These are phyloP conservation scores for Microchrysa polita DNA, from an alignment of 2,888 invertebrate genomes.

Conservation along the genomic window DNA sequence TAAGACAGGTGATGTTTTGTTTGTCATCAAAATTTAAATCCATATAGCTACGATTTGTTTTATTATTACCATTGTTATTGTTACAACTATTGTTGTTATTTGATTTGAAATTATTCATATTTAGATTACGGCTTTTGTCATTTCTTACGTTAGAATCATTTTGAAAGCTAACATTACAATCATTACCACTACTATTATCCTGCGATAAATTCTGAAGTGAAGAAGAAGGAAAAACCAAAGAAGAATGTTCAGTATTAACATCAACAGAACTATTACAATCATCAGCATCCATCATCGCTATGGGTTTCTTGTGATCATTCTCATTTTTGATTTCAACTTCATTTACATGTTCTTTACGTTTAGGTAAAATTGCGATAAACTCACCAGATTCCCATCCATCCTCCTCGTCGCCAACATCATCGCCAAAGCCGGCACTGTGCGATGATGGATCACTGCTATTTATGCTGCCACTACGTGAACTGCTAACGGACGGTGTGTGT, in stretches of 20 bases:
- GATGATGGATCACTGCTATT: constrained; percentile 52
- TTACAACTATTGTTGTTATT: constrained; percentile 39
- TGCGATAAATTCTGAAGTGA: constrained; percentile 25
- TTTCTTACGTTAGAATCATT: constrained; percentile 6
- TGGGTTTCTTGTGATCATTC: constrained; percentile 30
- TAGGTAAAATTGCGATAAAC: constrained; percentile 52
- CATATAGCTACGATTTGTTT: constrained; percentile 27
- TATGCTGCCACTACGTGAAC: constrained; percentile 50
- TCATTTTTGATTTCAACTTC: constrained; percentile 24
- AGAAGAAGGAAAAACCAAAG: constrained; percentile 37
- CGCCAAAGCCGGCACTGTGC: constrained; percentile 51
- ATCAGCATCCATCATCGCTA: constrained; percentile 40
- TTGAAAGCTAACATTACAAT: constrained; percentile 32
- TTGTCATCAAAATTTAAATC: constrained; percentile 43
- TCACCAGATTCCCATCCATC: constrained; percentile 66
- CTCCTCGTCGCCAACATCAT: constrained; percentile 57
- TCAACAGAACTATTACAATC: constrained; percentile 19
- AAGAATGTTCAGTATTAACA: constrained; percentile 37
- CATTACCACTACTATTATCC: constrained; percentile 41
- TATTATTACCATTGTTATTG: constrained; percentile 39
- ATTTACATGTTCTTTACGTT: constrained; percentile 37
- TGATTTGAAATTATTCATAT: constrained; percentile 10
- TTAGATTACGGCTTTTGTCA: constrained; percentile 23
- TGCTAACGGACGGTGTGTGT: constrained; percentile 51
- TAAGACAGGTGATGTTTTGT: constrained; percentile 41